Percentiles rank a stretch among this genome's conserved stretches.
phyloP scores from a whole-genome alignment of 2,113 vertebrate species.

The Lucifuga dentata region DNA sequence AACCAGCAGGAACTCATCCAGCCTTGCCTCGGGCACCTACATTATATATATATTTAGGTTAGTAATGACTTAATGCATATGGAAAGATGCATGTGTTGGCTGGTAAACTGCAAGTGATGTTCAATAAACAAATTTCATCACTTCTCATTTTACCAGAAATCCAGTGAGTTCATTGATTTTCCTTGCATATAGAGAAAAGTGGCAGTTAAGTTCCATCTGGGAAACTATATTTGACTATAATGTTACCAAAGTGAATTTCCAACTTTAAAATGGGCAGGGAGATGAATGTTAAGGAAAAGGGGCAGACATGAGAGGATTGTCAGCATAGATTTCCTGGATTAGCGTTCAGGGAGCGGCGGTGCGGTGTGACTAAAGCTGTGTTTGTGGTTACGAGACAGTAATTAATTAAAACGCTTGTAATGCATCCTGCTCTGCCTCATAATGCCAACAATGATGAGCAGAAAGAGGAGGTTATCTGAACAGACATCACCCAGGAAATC shows the following conservation, averaged over 20 bases:
- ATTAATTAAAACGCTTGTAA: conserved; percentile 78
- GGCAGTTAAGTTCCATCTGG: conserved; percentile 37
- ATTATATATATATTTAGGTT: conserved; percentile 28
- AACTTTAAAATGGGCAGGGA: conserved; percentile 9
- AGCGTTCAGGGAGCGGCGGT: conserved; percentile 52
- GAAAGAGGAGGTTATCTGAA: conserved; percentile 48
- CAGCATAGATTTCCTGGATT: conserved; percentile 70
- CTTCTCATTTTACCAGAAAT: neutral
- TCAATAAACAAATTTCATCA: conserved; percentile 35
- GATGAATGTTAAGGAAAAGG: conserved; percentile 29
- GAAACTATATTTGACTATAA: conserved; percentile 50
- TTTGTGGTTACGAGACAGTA: conserved; percentile 65
- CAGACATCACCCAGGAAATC: conserved; percentile 34
- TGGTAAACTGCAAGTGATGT: conserved; percentile 12
- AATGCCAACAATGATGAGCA: conserved; percentile 42
- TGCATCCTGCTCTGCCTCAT: conserved; percentile 40
- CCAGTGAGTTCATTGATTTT: conserved; percentile 39
- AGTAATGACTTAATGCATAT: conserved; percentile 39
- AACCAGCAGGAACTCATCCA: conserved; percentile 1
- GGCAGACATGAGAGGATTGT: conserved; percentile 68
- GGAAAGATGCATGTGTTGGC: neutral
- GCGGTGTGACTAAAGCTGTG: conserved; percentile 53
- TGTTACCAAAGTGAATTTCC: conserved; percentile 43
- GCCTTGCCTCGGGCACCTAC: conserved; percentile 14
- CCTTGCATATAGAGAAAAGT: conserved; percentile 11